These are phyloP conservation scores for Nowickia ferox DNA, from an alignment of 2,888 invertebrate species.

Conservation along the genomic window DNA sequence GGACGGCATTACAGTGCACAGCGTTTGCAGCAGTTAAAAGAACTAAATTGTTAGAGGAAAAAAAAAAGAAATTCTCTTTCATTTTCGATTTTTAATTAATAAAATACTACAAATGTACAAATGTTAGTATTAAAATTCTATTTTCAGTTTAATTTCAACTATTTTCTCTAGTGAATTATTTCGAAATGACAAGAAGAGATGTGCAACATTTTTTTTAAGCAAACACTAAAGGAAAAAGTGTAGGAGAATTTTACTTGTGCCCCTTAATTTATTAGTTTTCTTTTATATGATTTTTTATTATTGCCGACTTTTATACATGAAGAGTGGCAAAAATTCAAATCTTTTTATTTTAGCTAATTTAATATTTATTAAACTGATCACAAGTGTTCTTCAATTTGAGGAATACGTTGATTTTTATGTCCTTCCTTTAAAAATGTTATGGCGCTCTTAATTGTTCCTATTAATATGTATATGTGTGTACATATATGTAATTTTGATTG, in stretches of 20 bases:
- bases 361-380: slow-evolving; percentile 57
- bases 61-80: slow-evolving; percentile 51
- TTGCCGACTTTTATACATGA: not conserved
- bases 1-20: slow-evolving; percentile 13
- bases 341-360: slow-evolving; percentile 30
- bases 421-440: not conserved
- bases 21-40: slow-evolving; percentile 14
- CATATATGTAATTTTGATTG: not conserved
- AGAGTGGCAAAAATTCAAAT: not conserved
- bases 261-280: not conserved
- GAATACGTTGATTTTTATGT: not conserved
- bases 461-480: too few relatives aligned
- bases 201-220: not conserved
- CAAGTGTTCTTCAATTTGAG: slow-evolving; percentile 6
- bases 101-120: slow-evolving; percentile 49
- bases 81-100: slow-evolving; percentile 71
- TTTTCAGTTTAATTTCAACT: slow-evolving; percentile 4
- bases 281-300: not conserved
- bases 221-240: slow-evolving; percentile 9
- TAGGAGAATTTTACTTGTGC: not conserved
- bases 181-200: slow-evolving; percentile 13
- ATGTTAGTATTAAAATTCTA: slow-evolving; percentile 24
- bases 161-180: slow-evolving; percentile 1
- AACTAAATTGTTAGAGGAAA: slow-evolving; percentile 14
- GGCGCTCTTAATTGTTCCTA: too few relatives aligned